Percentiles rank a stretch among this genome's conserved stretches.
Evolutionary conservation across 2,797 vertebrate genomes (phyloP).

Genomic region (Oreortyx pictus): DNA sequence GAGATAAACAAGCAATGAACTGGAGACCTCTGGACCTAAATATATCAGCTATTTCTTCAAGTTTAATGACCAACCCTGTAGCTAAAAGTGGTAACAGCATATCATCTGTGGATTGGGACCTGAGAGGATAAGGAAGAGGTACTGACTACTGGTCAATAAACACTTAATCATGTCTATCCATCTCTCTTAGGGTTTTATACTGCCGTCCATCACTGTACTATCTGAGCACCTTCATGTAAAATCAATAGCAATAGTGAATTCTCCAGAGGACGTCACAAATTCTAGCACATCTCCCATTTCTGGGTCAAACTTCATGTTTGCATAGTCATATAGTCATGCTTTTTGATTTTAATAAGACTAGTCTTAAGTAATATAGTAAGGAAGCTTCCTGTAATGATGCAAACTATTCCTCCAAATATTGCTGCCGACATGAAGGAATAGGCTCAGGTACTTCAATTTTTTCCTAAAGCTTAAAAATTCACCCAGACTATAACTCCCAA

Average conservation of each 20-base stretch:
- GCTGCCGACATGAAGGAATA: background rate
- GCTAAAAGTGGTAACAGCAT: slow-evolving; percentile 45
- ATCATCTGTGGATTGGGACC: slow-evolving; percentile 52
- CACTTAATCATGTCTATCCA: slow-evolving; percentile 60
- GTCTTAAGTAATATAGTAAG: background rate
- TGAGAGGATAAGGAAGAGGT: slow-evolving; percentile 47
- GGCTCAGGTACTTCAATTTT: background rate
- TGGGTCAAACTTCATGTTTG: background rate
- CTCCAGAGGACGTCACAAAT: background rate
- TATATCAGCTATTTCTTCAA: slow-evolving; percentile 47
- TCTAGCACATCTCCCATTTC: background rate
- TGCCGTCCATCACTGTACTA: slow-evolving; percentile 27
- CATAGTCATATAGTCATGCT: background rate
- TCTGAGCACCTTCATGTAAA: slow-evolving; percentile 22
- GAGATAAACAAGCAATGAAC: slow-evolving; percentile 51
- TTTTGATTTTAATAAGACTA: background rate
- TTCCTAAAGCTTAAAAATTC: background rate
- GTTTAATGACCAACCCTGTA: slow-evolving; percentile 58
- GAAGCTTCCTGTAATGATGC: background rate
- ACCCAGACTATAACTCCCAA: background rate
- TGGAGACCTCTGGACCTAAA: slow-evolving; percentile 54
- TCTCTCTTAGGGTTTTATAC: slow-evolving; percentile 46
- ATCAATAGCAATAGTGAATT: slow-evolving; percentile 40
- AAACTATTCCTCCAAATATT: background rate
- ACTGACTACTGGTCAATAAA: slow-evolving; percentile 58